Evolutionary conservation across 1,140 invertebrate genomes (phyloP), one percentile per base, ranked within the genome.

Genomic region (Papilio helenus): DNA sequence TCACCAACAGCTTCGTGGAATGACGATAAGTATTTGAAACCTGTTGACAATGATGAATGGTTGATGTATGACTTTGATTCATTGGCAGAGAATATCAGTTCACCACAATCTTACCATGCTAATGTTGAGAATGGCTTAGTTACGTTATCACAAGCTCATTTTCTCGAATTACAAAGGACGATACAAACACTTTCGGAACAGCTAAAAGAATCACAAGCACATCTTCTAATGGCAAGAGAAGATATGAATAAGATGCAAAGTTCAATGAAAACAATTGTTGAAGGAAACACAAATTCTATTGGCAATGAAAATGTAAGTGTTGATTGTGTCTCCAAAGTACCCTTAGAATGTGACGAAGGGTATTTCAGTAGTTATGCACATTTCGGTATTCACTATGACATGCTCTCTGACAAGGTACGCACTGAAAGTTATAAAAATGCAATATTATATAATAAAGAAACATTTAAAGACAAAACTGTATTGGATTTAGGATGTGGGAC

Each of bases 291-390:
- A 29, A 82, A 81, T 44, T 83, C 80, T 72, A 81, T 79, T 71
- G 81, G 80, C 80, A 88, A 85, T 71, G 92, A 93, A 74, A 78
- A 89, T 90, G 89, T 83, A 82, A 84, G 80, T 83, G 81, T 90
- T 23, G 89, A 93, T 61, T 95, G 88, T 92, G 95, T 95, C 7
- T 92, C 91, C 10, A 93, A 93, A 84, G 94, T 96, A 78, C 92
- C 94, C 82, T 85, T 95, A 79, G 94, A 95, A 85, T 93, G 95
- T 81, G 97, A 98, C 87, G 96, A 96, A 85, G 96, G 96, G 82
- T 99, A 99, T 94, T 99, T 99, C 90, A 98, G 97, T 90, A 98
- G 98, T 4, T 99, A 99, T 93, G 97, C 98, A 80, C 98, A 99
- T 95, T 99, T 99, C 95, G 97, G 97, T 16, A 99, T 99, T 89